Evolutionary conservation across 2,888 invertebrate genomes (phyloP).

Genomic region (Parnassius smintheus): DNA sequence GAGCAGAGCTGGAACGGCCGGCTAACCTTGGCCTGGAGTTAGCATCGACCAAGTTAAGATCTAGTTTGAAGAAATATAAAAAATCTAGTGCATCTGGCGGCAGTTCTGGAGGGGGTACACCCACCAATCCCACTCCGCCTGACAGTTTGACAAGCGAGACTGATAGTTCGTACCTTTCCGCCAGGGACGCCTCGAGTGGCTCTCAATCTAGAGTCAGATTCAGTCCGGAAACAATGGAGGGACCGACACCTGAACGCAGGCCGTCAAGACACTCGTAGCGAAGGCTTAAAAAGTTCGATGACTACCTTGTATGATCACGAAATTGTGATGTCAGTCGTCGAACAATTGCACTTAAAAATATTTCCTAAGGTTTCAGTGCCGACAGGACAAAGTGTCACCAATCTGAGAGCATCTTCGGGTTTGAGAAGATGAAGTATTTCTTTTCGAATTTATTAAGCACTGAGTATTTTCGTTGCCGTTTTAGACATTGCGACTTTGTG

Average conservation of each 20-base stretch:
- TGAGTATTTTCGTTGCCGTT: background rate
- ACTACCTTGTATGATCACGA: constrained; percentile 69
- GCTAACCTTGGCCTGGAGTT: constrained; percentile 83
- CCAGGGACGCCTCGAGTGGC: constrained; percentile 86
- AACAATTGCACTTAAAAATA: background rate
- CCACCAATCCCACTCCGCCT: constrained; percentile 92
- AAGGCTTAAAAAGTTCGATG: constrained; percentile 72
- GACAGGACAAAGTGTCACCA: background rate
- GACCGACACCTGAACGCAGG: constrained; percentile 43
- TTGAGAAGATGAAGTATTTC: constrained; percentile 1
- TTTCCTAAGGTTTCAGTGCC: background rate
- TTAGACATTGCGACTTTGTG: background rate
- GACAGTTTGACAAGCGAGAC: constrained; percentile 91
- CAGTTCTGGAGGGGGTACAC: constrained; percentile 85
- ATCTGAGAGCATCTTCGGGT: background rate
- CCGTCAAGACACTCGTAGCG: constrained; percentile 71
- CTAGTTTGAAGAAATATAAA: constrained; percentile 89
- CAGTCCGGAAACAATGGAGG: constrained; percentile 87
- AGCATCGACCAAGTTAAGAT: constrained; percentile 85
- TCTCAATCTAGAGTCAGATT: constrained; percentile 88
- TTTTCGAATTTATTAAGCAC: constrained; percentile 4
- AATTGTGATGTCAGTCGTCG: constrained; percentile 35
- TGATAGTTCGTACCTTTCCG: constrained; percentile 93
- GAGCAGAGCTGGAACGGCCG: constrained; percentile 63
- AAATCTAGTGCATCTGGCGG: constrained; percentile 78